A percentile compares a stretch with the other conserved stretches of the same genome.
Conservation (phyloP, 2,888 invertebrate genomes). For the Endotricha flammealis region DNA sequence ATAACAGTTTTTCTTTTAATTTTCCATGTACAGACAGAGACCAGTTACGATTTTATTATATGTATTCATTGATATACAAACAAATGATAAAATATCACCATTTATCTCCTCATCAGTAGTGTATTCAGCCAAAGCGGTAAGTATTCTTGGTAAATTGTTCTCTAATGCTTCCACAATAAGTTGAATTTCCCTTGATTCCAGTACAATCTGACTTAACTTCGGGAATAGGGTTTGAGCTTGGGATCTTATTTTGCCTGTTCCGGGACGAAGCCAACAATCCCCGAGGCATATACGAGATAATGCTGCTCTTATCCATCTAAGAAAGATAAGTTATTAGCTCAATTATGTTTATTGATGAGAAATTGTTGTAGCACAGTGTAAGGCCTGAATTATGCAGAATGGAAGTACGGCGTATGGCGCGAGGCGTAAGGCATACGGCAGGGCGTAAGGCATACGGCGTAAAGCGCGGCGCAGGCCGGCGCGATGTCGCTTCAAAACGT, state of each 20-base stretch:
- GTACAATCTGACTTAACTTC: conserved; percentile 59
- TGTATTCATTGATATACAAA: no score
- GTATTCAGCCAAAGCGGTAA: conserved; percentile 62
- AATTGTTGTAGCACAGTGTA: no score
- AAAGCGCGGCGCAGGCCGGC: no score
- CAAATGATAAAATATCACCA: conserved; percentile 34
- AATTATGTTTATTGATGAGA: no score
- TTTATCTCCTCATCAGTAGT: conserved; percentile 70
- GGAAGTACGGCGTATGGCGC: no score
- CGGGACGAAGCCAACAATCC: conserved; percentile 66
- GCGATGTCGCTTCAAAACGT: no score
- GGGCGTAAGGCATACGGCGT: no score
- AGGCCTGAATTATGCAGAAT: no score
- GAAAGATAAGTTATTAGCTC: conserved; percentile 3
- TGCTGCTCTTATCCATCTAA: conserved; percentile 71
- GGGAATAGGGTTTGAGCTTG: conserved; percentile 69
- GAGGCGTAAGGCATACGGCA: no score
- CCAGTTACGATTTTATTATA: no score
- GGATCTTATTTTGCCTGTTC: conserved; percentile 63
- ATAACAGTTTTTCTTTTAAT: no score
- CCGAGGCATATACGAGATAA: conserved; percentile 65
- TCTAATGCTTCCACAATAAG: conserved; percentile 65
- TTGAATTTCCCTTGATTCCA: conserved; percentile 50
- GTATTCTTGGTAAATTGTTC: conserved; percentile 56
- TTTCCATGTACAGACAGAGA: no score